These are phyloP conservation scores for Ptychochromis oligacanthus DNA, from an alignment of 2,113 vertebrate species.

Conservation along the genomic window DNA sequence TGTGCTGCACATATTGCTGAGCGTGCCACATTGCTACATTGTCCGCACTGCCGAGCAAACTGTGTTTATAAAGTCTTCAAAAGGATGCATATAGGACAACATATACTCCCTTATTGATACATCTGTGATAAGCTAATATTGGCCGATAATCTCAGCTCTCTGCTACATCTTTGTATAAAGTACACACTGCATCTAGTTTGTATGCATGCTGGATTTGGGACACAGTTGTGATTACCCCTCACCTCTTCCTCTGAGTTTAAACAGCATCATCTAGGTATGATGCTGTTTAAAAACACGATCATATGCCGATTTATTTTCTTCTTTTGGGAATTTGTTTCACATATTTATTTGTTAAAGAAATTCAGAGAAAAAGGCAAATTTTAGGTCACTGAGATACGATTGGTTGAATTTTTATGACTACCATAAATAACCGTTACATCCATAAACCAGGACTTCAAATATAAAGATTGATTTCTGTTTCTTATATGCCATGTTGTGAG, in stretches of 20 bases:
- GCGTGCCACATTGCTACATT: too few species aligned
- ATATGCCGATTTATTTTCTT: conserved; percentile 5
- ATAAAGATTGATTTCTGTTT: conserved; percentile 46
- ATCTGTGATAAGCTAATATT: background rate
- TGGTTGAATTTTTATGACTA: conserved; percentile 31
- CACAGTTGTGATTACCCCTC: conserved; percentile 2
- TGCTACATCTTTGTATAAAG: background rate
- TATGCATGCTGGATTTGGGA: background rate
- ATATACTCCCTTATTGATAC: background rate
- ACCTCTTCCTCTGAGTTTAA: background rate
- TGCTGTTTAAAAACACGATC: background rate
- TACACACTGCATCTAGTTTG: background rate
- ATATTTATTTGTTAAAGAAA: conserved; percentile 22
- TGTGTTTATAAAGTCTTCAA: background rate
- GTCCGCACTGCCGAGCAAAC: too few species aligned
- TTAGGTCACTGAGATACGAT: conserved; percentile 17
- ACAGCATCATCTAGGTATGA: background rate
- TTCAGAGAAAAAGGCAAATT: background rate
- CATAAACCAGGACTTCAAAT: conserved; percentile 22
- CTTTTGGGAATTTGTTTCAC: conserved; percentile 25
- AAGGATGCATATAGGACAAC: background rate
- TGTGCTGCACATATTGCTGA: background rate
- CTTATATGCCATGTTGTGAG: conserved; percentile 35
- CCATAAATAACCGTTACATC: conserved; percentile 26
- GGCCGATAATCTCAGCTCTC: background rate